Evolutionary conservation across 2,797 vertebrate genomes (phyloP).

Genomic region (Hippoglossus hippoglossus): DNA sequence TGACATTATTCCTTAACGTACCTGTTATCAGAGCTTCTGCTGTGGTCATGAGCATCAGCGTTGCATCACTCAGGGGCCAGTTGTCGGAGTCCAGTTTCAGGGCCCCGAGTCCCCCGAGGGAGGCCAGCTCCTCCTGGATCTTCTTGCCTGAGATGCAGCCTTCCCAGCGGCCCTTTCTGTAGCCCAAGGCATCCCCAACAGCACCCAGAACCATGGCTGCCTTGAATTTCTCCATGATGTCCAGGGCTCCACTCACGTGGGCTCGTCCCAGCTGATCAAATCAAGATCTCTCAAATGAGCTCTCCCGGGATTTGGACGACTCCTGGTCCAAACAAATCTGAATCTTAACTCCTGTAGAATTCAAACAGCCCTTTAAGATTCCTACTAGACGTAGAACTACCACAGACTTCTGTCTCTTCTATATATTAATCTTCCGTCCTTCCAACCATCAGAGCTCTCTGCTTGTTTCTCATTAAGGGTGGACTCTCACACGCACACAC

Average conservation of each 20-base stretch:
- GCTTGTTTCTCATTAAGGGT: constrained; percentile 31
- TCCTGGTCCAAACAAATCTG: constrained; percentile 21
- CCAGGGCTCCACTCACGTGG: not conserved
- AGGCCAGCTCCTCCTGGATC: constrained; percentile 90
- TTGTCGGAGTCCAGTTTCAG: constrained; percentile 88
- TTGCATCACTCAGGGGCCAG: constrained; percentile 95
- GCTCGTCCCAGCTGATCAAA: not conserved
- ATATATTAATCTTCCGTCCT: constrained; percentile 8
- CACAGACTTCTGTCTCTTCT: not conserved
- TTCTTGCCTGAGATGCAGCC: constrained; percentile 84
- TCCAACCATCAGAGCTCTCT: constrained; percentile 16
- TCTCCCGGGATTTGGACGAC: constrained; percentile 4
- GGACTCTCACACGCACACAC: not conserved
- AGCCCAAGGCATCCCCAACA: constrained; percentile 92
- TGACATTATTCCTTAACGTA: constrained; percentile 61
- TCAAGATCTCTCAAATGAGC: not conserved
- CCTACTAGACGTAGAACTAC: not conserved
- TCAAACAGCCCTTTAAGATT: constrained; percentile 6
- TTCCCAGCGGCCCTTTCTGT: constrained; percentile 87
- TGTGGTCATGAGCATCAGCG: constrained; percentile 94
- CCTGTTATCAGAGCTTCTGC: constrained; percentile 94
- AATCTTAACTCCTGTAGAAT: not conserved
- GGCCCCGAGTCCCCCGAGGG: constrained; percentile 87
- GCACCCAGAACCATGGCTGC: constrained; percentile 91
- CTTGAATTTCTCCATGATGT: constrained; percentile 93